These are phyloP conservation scores for Xenopus petersii DNA, from an alignment of 2,797 vertebrate genomes.

Conservation along the genomic window DNA sequence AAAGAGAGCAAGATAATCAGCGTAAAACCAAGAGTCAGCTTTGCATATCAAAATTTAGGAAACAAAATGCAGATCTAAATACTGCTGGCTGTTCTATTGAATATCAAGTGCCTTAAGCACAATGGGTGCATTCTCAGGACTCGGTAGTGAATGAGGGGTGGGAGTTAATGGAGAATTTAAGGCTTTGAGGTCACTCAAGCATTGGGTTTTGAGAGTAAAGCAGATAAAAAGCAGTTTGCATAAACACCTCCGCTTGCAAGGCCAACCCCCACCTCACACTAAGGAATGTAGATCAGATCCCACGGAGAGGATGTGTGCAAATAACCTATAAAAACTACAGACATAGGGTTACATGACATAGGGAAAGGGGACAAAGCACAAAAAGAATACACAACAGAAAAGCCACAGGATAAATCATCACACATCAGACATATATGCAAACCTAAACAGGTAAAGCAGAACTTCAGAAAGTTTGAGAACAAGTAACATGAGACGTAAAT, in stretches of 20 bases:
- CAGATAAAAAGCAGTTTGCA: neutral
- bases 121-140: too few relatives aligned
- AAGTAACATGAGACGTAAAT: constrained; percentile 16
- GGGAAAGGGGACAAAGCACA: too few relatives aligned
- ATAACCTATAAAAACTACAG: neutral
- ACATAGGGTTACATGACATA: too few relatives aligned
- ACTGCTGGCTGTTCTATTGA: too few relatives aligned
- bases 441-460: neutral
- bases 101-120: too few relatives aligned
- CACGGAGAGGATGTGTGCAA: neutral
- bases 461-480: neutral
- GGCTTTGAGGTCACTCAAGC: neutral
- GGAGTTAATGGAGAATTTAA: too few relatives aligned
- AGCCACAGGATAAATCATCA: neutral
- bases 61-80: too few relatives aligned
- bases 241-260: constrained; percentile 12
- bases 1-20: too few relatives aligned
- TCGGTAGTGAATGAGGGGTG: too few relatives aligned
- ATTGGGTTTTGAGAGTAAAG: neutral
- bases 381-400: neutral
- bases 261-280: neutral
- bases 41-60: too few relatives aligned
- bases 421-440: neutral
- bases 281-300: constrained; percentile 9
- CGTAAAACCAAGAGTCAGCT: too few relatives aligned